Evolutionary conservation across 2,113 vertebrate genomes (phyloP), one percentile per base, ranked within the genome.

Genomic region (Osmerus mordax): DNA sequence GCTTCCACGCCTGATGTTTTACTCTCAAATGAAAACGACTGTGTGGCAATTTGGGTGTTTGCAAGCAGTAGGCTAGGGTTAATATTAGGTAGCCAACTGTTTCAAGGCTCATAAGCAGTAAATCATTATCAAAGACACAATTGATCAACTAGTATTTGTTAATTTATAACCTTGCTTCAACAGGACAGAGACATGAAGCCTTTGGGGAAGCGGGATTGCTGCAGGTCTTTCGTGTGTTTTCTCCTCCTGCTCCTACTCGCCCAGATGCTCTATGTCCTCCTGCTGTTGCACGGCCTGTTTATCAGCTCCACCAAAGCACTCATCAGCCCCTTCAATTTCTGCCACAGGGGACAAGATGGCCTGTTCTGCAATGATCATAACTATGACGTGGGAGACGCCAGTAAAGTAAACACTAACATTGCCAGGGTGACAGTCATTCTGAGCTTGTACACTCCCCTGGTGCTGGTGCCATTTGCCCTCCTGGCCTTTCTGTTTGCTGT

Each of bases 381-480:
- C 65, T 2, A 4, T 29, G 29, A 3, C 0, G 13, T 0, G 2
- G 28, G 5, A 64, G 3, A 3, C 23, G 65, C 60, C 12, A 55
- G 16, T 13, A 1, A 9, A 51, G 16, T 7, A 25, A 7, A 47
- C 2, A 69, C 7, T 2, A 19, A 28, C 58, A 18, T 28, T 14
- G 2, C 58, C 14, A 3, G 1, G 9, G 0, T 9, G 2, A 16
- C 52, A 0, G 29, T 78, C 6, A 18, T 3, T 13, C 15, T 86
- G 9, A 3, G 58, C 53, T 52, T 84, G 18, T 83, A 78, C 6
- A 2, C 28, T 25, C 73, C 83, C 3, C 0, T 85, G 53, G 74
- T 69, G 51, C 63, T 86, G 0, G 70, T 83, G 56, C 63, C 28
- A 19, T 86, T 89, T 70, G 72, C 78, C 13, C 71, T 83, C 21